These are phyloP conservation scores for Peromyscus nudipes DNA, from an alignment of 2,797 vertebrate species.

Conservation along the genomic window DNA sequence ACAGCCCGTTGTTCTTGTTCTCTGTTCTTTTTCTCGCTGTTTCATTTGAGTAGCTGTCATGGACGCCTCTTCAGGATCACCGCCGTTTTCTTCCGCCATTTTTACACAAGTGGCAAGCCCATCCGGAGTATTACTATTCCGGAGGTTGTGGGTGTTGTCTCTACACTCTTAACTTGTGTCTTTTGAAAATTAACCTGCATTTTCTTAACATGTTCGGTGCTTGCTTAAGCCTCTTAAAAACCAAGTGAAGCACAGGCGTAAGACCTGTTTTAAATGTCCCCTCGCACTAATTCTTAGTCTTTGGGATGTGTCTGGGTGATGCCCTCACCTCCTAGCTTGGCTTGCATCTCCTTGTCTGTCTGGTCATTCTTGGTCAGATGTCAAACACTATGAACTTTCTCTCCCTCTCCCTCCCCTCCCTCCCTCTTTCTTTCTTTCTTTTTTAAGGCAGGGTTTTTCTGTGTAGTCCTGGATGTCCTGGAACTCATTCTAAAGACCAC, in stretches of 20 bases:
- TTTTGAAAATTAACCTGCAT: background rate
- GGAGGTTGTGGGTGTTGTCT: background rate
- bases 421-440: background rate
- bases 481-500: background rate
- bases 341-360: background rate
- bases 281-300: background rate
- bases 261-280: background rate
- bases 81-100: background rate
- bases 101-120: background rate
- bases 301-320: background rate
- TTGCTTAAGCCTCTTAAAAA: background rate
- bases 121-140: background rate
- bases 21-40: background rate
- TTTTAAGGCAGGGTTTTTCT: background rate
- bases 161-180: background rate
- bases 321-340: background rate
- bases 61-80: background rate
- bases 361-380: background rate
- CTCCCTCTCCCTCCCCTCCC: fast-evolving
- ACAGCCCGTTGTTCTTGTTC: no score
- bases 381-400: background rate
- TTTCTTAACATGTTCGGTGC: background rate
- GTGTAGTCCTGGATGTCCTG: background rate
- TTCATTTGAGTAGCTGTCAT: background rate
- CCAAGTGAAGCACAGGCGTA: background rate